phyloP scores from a whole-genome alignment of 35 echinoderm and acorn worm species.

The Anneissia japonica region DNA sequence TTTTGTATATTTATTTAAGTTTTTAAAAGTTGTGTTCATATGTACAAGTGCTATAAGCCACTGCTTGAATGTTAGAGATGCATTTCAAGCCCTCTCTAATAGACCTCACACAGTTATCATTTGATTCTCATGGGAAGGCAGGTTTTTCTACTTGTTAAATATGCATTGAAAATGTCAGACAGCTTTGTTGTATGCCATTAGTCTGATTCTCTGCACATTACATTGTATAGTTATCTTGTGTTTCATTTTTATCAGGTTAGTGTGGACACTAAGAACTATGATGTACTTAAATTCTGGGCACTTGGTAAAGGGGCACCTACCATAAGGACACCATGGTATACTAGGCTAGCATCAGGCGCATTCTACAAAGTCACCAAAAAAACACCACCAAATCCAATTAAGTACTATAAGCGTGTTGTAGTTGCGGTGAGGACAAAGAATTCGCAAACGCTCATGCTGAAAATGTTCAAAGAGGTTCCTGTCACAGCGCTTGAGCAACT shows the following conservation, averaged over 20 bases:
- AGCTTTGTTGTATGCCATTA: too few relatives aligned
- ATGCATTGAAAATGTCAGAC: too few relatives aligned
- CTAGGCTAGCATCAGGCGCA: slow-evolving; percentile 12
- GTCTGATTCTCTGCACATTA: too few relatives aligned
- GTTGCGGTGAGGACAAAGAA: slow-evolving; percentile 88
- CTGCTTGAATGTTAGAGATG: too few relatives aligned
- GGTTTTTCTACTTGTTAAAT: too few relatives aligned
- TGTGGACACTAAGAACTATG: slow-evolving; percentile 83
- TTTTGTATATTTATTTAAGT: too few relatives aligned
- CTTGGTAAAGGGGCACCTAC: slow-evolving; percentile 77
- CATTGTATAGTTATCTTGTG: too few relatives aligned
- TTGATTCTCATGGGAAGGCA: too few relatives aligned
- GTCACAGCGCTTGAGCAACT: slow-evolving; percentile 77
- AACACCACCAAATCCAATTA: slow-evolving; percentile 53
- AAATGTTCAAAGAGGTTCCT: slow-evolving; percentile 99
- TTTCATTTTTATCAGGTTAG: slow-evolving; percentile 57
- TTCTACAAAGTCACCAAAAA: slow-evolving; percentile 65
- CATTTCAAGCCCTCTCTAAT: too few relatives aligned
- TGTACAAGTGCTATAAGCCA: too few relatives aligned
- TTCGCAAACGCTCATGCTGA: slow-evolving; percentile 71
- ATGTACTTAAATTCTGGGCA: slow-evolving; percentile 90
- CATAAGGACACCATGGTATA: slow-evolving; percentile 57
- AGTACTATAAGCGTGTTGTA: slow-evolving; percentile 82
- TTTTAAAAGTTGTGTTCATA: too few relatives aligned
- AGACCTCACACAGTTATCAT: too few relatives aligned